These are phyloP conservation scores for Marmota flaviventris DNA, from an alignment of 2,113 vertebrate genomes.

Conservation along the genomic window DNA sequence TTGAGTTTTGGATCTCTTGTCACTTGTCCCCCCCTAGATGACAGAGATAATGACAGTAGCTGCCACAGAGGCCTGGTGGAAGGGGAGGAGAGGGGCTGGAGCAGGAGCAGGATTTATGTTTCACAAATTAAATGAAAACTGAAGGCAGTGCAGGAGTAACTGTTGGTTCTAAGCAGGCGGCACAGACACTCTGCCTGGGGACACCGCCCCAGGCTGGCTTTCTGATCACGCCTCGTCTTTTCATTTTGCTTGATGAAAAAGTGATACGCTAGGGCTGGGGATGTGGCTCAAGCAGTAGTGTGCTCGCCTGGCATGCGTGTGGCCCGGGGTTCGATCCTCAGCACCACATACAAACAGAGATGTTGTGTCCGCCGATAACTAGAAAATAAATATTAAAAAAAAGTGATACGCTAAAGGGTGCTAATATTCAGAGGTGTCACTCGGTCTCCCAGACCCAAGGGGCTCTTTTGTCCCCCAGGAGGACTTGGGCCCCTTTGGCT, in stretches of 20 bases:
- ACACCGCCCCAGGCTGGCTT: background rate
- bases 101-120: fast-evolving
- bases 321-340: no score
- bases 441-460: background rate
- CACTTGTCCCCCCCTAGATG: no score
- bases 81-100: background rate
- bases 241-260: background rate
- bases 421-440: no score
- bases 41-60: background rate
- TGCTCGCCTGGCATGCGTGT: no score
- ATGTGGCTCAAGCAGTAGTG: no score
- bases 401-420: background rate
- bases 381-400: background rate
- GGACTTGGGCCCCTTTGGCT: background rate
- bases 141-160: no score
- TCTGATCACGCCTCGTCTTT: background rate
- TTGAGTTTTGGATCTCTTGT: background rate
- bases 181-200: no score
- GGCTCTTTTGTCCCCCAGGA: no score
- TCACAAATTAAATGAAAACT: background rate
- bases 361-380: no score
- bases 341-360: no score
- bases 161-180: no score
- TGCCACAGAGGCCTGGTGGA: fast-evolving
- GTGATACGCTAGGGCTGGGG: no score